A percentile compares a stretch with the other conserved stretches of the same genome.
phyloP scores from a whole-genome alignment of 1,140 invertebrate genomes.

The Brachionus paranguensis region DNA sequence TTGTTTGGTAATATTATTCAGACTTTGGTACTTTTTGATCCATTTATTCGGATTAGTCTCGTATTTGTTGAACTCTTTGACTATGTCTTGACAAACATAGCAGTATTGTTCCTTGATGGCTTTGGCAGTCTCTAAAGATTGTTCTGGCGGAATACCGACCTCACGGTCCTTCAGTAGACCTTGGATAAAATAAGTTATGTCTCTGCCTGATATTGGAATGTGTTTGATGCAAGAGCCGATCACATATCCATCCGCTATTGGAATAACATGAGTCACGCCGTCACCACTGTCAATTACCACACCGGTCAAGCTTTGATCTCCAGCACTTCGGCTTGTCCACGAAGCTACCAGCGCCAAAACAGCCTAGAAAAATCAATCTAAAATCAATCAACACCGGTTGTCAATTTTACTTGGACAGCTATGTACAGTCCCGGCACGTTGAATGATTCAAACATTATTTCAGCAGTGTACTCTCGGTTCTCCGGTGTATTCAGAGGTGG shows the following conservation, averaged over 20 bases:
- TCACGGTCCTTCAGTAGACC: slow-evolving; percentile 90
- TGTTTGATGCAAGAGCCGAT: slow-evolving; percentile 96
- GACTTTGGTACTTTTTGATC: slow-evolving; percentile 85
- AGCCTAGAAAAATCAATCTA: slow-evolving; percentile 61
- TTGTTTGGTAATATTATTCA: slow-evolving; percentile 89
- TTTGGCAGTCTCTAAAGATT: slow-evolving; percentile 97
- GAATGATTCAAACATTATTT: slow-evolving; percentile 99
- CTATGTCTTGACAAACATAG: slow-evolving; percentile 98
- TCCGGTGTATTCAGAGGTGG: slow-evolving; percentile 99
- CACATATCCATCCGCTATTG: slow-evolving; percentile 64
- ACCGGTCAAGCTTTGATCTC: slow-evolving; percentile 83
- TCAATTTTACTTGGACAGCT: slow-evolving; percentile 66
- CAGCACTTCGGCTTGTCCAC: slow-evolving; percentile 76
- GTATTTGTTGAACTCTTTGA: slow-evolving; percentile 98
- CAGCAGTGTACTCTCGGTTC: slow-evolving; percentile 96
- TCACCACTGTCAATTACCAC: slow-evolving; percentile 98
- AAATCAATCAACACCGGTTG: background rate
- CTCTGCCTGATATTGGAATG: slow-evolving; percentile 96
- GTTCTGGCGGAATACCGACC: slow-evolving; percentile 93
- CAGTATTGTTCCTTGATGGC: slow-evolving; percentile 93
- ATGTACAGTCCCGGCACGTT: slow-evolving; percentile 99
- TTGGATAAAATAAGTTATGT: slow-evolving; percentile 99
- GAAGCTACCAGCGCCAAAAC: slow-evolving; percentile 94
- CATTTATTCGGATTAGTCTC: slow-evolving; percentile 88
- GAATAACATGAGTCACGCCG: slow-evolving; percentile 98